Base-by-base conservation (phyloP, 2,797 vertebrate species). In the Pangasius djambal region DNA sequence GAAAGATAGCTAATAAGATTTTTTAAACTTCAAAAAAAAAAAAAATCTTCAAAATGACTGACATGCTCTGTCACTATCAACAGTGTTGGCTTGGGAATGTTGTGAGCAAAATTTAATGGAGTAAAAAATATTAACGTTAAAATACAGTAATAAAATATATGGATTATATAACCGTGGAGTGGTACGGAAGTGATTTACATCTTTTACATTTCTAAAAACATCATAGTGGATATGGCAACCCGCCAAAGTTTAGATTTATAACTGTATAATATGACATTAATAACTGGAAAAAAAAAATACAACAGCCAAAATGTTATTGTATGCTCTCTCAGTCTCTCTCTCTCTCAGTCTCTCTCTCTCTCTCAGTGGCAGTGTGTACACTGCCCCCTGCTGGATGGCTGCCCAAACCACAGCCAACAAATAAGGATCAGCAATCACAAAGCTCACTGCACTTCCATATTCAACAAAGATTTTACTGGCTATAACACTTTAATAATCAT, bases 301-400 rank as follows among this genome's bases (percentile, higher is more conserved):
- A 22, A 7, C 57, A 22, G 20, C 20, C 57, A 59, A 22, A 59
- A 59, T 59, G 20, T n/a, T 65, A n/a, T n/a, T 65, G 25, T 28
- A 28, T n/a, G 1, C 25, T n/a, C 63, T 37, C 6, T 18, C 12
- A 13, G 22, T 25, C 59, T 63, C 22, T n/a, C n/a, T n/a, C 65
- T 34, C n/a, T 34, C 67, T 34, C n/a, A 34, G 31, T 65, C 67
- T 34, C 67, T 18, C 67, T 7, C 67, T 69, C 37, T 74, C 34
- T 70, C 34, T 74, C 20, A 25, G 37, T 40, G 20, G 40, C 20
- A 74, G 8, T 74, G 15, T 18, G 7, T 72, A 72, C 18, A 6
- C 69, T 94, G 92, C 95, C 95, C 93, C 91, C 95, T 96, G 91
- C 92, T 94, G 95, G 90, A 31, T 70, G 86, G 84, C 37, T 85